phyloP scores from a whole-genome alignment of 2,113 vertebrate species.

The Ciconia stormi region DNA sequence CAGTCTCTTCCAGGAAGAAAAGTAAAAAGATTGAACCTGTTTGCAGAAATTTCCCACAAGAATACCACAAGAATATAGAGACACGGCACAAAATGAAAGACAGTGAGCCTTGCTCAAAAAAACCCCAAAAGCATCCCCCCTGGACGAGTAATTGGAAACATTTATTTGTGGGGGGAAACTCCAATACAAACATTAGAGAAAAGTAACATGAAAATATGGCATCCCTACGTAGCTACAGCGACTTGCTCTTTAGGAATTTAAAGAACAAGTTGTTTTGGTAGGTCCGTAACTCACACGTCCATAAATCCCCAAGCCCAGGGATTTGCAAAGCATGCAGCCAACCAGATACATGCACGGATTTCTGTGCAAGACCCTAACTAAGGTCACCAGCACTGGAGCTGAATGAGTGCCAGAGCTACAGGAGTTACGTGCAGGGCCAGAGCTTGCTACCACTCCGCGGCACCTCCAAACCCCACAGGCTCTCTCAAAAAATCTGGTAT shows the following conservation, averaged over 20 bases:
- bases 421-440: background rate
- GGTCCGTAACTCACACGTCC: accelerated
- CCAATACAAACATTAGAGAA: background rate
- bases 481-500: background rate
- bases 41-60: background rate
- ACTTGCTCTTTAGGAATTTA: background rate
- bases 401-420: background rate
- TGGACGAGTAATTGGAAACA: background rate
- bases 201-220: background rate
- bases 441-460: background rate
- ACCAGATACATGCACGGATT: accelerated
- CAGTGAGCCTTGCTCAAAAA: background rate
- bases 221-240: accelerated
- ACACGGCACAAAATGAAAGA: background rate
- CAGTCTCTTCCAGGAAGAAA: background rate
- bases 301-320: background rate
- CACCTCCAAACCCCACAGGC: accelerated
- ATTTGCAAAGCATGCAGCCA: background rate
- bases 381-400: accelerated
- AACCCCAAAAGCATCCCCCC: background rate
- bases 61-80: background rate
- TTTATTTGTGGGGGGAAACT: background rate
- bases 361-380: background rate
- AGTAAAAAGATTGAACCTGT: background rate
- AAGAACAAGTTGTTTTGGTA: background rate